Evolutionary conservation across 2,888 invertebrate species (phyloP).

Genomic region (Amphipoea oculea): DNA sequence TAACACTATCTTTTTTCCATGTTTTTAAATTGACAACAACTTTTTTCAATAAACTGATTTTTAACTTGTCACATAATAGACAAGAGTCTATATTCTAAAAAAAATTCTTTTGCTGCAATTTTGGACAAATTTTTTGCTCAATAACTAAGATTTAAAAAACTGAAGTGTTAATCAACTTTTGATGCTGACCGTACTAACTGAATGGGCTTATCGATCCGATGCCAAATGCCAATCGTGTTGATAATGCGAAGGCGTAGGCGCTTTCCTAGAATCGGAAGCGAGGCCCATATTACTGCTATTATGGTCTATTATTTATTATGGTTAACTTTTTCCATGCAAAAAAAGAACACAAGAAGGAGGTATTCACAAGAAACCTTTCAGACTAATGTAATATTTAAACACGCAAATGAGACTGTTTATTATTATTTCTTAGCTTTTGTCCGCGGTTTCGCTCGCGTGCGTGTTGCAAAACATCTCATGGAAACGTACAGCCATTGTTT

Average conservation of each 20-base stretch:
- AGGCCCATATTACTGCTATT: constrained; percentile 20
- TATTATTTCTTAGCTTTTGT: neutral
- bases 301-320: constrained; percentile 2
- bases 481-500: neutral
- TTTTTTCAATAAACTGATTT: too few species aligned
- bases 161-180: too few species aligned
- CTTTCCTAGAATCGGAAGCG: constrained; percentile 39
- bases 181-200: too few species aligned
- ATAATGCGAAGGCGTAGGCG: constrained; percentile 16
- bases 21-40: too few species aligned
- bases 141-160: too few species aligned
- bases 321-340: constrained; percentile 3
- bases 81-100: too few species aligned
- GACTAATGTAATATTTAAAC: neutral
- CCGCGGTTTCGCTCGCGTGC: neutral
- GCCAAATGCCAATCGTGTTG: constrained; percentile 33
- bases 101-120: too few species aligned
- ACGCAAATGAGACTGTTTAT: neutral
- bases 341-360: constrained; percentile 3
- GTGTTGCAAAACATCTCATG: neutral
- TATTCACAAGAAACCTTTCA: constrained; percentile 10
- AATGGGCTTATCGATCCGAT: constrained; percentile 17
- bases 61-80: too few species aligned
- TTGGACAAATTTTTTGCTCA: too few species aligned
- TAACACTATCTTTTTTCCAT: too few species aligned